These are phyloP conservation scores for Nowickia ferox DNA, from an alignment of 2,888 invertebrate genomes.

Conservation along the genomic window DNA sequence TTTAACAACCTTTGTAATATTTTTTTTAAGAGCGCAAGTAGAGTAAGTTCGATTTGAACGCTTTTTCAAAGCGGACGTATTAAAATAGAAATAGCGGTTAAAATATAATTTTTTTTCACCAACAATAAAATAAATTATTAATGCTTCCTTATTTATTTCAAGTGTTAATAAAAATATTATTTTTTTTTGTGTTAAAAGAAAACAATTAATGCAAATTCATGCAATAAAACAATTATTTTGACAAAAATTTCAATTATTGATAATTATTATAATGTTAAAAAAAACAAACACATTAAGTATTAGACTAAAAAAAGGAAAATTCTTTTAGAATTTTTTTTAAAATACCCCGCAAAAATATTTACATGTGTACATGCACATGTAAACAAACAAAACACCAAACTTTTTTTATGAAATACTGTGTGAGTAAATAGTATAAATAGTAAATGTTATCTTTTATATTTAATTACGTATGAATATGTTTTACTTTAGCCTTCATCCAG, in stretches of 20 bases:
- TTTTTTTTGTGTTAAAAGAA: conserved; percentile 14
- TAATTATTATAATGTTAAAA: conserved; percentile 2
- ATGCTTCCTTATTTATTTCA: conserved; percentile 16
- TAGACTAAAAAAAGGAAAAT: neutral
- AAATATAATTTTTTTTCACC: conserved; percentile 11
- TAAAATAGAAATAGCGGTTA: conserved; percentile 41
- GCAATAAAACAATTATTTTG: neutral
- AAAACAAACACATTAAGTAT: neutral
- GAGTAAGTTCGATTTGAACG: conserved; percentile 65
- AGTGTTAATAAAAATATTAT: neutral
- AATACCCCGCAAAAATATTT: neutral
- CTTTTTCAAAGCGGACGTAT: conserved; percentile 67
- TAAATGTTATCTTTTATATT: no score
- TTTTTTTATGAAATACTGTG: neutral
- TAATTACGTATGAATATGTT: neutral
- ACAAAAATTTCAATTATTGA: conserved; percentile 3
- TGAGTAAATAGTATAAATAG: neutral
- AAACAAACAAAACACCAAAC: neutral
- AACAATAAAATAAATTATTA: conserved; percentile 19
- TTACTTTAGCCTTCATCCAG: neutral
- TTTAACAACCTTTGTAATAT: conserved; percentile 46
- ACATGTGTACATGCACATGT: neutral
- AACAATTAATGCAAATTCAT: neutral
- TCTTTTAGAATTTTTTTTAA: no score
- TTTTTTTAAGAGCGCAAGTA: conserved; percentile 54